Percentiles rank a stretch among this genome's conserved stretches.
These are phyloP conservation scores for Nicator chloris DNA, from an alignment of 2,113 vertebrate genomes.

Conservation along the genomic window DNA sequence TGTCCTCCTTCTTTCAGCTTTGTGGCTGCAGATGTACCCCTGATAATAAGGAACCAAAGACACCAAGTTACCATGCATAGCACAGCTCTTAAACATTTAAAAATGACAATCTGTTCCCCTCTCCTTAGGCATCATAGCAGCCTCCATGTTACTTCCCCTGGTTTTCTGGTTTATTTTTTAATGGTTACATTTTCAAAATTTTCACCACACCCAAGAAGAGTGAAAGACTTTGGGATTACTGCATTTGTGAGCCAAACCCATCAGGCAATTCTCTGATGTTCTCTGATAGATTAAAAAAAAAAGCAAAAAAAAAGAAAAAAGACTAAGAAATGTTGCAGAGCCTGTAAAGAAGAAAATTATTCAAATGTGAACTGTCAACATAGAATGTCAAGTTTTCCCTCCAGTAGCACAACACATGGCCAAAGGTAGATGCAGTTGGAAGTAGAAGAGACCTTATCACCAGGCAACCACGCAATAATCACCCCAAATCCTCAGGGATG, in stretches of 20 bases:
- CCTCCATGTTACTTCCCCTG: neutral
- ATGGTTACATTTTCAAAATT: neutral
- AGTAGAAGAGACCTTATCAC: neutral
- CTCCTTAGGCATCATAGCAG: neutral
- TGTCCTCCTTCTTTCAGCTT: neutral
- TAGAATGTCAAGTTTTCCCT: neutral
- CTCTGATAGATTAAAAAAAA: neutral
- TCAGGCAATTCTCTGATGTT: neutral
- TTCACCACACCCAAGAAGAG: neutral
- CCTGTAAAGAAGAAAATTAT: neutral
- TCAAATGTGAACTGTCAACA: neutral
- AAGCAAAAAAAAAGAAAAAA: neutral
- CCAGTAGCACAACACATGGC: too few relatives aligned
- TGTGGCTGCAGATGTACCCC: neutral
- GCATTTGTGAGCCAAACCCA: neutral
- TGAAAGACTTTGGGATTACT: neutral
- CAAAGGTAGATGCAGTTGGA: neutral
- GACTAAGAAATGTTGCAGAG: neutral
- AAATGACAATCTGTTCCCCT: neutral
- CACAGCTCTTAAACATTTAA: neutral
- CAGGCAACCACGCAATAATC: neutral
- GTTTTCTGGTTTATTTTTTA: neutral
- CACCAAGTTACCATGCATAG: rapidly evolving
- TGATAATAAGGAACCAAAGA: neutral
- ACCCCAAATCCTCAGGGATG: neutral